phyloP scores from a whole-genome alignment of 2,797 vertebrate species.

The Tauraco hartlaubi region DNA sequence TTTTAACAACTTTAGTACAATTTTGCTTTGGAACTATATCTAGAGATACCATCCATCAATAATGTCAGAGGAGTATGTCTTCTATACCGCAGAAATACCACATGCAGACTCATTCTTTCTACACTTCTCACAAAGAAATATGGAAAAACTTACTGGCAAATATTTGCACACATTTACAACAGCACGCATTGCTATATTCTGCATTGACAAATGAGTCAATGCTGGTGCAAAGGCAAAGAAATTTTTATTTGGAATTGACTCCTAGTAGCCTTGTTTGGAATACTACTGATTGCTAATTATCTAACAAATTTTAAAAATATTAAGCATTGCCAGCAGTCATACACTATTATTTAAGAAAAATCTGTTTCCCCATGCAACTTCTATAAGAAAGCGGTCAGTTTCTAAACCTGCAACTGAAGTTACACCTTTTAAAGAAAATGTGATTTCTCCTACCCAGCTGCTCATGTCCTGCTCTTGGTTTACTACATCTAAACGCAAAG shows the following conservation, averaged over 20 bases:
- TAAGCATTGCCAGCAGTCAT: not conserved
- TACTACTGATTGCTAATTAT: not conserved
- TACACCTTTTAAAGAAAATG: not conserved
- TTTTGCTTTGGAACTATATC: slow-evolving; percentile 6
- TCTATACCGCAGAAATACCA: not conserved
- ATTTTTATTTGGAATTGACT: not conserved
- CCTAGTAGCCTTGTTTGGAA: not conserved
- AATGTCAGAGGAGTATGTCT: not conserved
- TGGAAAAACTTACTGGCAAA: not conserved
- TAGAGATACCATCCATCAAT: not conserved
- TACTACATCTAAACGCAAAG: not conserved
- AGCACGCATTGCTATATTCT: not conserved
- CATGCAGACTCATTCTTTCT: not conserved
- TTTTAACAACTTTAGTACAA: not conserved
- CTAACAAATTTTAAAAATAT: not conserved
- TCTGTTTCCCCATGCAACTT: not conserved
- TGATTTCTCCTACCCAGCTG: not conserved
- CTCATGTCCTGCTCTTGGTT: not conserved
- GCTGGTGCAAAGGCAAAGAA: not conserved
- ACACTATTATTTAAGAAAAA: not conserved
- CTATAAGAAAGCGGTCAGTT: not conserved
- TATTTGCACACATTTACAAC: not conserved
- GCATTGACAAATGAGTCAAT: not conserved
- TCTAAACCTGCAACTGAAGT: not conserved
- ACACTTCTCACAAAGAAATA: not conserved